A percentile compares a stretch with the other conserved stretches of the same genome.
These are phyloP conservation scores for Chouioia cunea DNA, from an alignment of 2,888 invertebrate genomes.

Conservation along the genomic window DNA sequence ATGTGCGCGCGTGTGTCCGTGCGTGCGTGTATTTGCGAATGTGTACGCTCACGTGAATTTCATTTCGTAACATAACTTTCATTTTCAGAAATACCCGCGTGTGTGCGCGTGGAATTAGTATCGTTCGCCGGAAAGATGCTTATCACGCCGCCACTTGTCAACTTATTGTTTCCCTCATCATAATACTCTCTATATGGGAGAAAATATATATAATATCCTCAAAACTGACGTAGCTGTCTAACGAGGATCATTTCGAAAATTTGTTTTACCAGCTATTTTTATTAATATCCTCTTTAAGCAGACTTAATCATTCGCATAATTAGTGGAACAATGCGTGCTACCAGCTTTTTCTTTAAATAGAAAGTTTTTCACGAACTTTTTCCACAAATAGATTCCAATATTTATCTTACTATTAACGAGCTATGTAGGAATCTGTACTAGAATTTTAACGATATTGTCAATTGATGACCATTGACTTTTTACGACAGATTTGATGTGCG, in stretches of 20 bases:
- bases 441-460: no score
- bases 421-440: no score
- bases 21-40: constrained; percentile 53
- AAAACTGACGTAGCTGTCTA: constrained; percentile 1
- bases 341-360: no score
- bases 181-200: constrained; percentile 22
- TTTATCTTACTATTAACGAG: no score
- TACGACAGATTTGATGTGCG: no score
- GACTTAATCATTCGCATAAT: no score
- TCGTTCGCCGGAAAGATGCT: constrained; percentile 33
- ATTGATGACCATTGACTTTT: no score
- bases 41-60: constrained; percentile 12
- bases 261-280: not conserved
- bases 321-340: no score
- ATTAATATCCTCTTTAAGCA: no score
- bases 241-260: constrained; percentile 18
- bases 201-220: constrained; percentile 8
- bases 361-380: no score
- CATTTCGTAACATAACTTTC: constrained; percentile 38
- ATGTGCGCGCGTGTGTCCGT: constrained; percentile 52
- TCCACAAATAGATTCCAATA: no score
- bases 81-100: constrained; percentile 30
- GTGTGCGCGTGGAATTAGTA: constrained; percentile 12
- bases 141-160: constrained; percentile 19
- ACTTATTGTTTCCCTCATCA: constrained; percentile 4